Percentiles rank a stretch among this genome's conserved stretches.
These are phyloP conservation scores for Cremastinae sp. DNA, from an alignment of 2,888 invertebrate genomes.

Conservation along the genomic window DNA sequence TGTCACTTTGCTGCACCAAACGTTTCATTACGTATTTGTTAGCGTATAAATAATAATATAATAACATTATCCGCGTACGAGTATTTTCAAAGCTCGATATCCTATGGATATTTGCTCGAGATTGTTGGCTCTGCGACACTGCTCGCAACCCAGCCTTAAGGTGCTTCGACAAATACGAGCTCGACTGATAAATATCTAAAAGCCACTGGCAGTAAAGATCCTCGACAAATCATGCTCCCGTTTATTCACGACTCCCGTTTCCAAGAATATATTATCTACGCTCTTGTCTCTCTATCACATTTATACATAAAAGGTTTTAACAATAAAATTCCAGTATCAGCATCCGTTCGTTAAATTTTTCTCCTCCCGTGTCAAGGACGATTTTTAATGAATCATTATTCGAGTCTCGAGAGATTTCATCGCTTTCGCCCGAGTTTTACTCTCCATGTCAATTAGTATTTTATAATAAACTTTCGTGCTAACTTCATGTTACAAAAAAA, in stretches of 20 bases:
- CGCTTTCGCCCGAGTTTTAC: too few species aligned
- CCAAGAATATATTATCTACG: conserved; percentile 32
- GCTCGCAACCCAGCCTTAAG: conserved; percentile 52
- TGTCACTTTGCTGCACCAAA: conserved; percentile 46
- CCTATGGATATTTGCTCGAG: background rate
- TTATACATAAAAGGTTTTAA: conserved; percentile 1
- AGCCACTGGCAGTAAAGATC: conserved; percentile 15
- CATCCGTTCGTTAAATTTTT: conserved; percentile 15
- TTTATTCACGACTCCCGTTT: conserved; percentile 28
- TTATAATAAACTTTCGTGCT: too few species aligned
- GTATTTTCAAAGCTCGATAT: conserved; percentile 2
- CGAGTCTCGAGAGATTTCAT: background rate
- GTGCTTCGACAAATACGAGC: conserved; percentile 40
- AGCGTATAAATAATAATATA: conserved; percentile 36
- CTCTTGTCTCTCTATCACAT: conserved; percentile 41
- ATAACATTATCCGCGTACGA: conserved; percentile 26
- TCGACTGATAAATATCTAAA: conserved; percentile 42
- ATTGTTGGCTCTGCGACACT: conserved; percentile 34
- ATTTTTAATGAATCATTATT: background rate
- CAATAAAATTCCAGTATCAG: conserved; percentile 4
- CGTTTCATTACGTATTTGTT: conserved; percentile 16
- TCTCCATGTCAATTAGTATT: too few species aligned
- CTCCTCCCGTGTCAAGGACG: conserved; percentile 42
- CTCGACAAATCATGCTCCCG: conserved; percentile 33
- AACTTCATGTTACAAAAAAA: too few species aligned